These are phyloP conservation scores for Spodoptera littoralis DNA, from an alignment of 2,888 invertebrate genomes.

Conservation along the genomic window DNA sequence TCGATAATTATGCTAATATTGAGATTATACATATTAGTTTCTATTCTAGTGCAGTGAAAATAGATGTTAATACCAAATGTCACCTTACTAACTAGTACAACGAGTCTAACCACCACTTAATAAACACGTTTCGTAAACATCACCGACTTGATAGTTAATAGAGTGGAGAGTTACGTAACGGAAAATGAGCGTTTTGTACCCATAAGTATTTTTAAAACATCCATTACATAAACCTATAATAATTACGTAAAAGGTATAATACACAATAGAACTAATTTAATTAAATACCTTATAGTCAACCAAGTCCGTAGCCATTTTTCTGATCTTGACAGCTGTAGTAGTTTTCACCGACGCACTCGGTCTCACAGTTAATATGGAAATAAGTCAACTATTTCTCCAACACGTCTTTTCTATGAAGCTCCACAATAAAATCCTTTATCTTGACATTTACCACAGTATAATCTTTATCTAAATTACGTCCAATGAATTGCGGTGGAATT, in stretches of 20 bases:
- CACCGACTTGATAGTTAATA: constrained; percentile 7
- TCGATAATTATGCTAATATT: too few relatives aligned
- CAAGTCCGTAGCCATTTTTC: constrained; percentile 72
- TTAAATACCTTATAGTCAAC: constrained; percentile 72
- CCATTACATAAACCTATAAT: background rate
- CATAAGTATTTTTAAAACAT: constrained; percentile 6
- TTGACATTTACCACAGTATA: constrained; percentile 73
- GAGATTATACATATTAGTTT: constrained; percentile 2
- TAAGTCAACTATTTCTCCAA: constrained; percentile 65
- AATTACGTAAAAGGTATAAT: constrained; percentile 1
- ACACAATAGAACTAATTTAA: background rate
- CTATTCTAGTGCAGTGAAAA: constrained; percentile 1
- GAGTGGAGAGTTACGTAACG: constrained; percentile 45
- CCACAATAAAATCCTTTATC: constrained; percentile 83
- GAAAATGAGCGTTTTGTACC: constrained; percentile 14
- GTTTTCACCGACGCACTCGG: constrained; percentile 59
- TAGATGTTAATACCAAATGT: constrained; percentile 8
- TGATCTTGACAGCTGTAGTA: constrained; percentile 30
- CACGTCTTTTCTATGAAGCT: constrained; percentile 75
- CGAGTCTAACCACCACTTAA: background rate
- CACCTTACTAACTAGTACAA: constrained; percentile 6
- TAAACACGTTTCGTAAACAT: constrained; percentile 13
- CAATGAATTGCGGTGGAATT: constrained; percentile 69
- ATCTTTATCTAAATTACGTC: constrained; percentile 83
- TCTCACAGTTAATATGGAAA: constrained; percentile 66